A percentile compares a stretch with the other conserved stretches of the same genome.
Evolutionary conservation across 2,797 vertebrate species (phyloP).

Genomic region (Aotus griseimembra): DNA sequence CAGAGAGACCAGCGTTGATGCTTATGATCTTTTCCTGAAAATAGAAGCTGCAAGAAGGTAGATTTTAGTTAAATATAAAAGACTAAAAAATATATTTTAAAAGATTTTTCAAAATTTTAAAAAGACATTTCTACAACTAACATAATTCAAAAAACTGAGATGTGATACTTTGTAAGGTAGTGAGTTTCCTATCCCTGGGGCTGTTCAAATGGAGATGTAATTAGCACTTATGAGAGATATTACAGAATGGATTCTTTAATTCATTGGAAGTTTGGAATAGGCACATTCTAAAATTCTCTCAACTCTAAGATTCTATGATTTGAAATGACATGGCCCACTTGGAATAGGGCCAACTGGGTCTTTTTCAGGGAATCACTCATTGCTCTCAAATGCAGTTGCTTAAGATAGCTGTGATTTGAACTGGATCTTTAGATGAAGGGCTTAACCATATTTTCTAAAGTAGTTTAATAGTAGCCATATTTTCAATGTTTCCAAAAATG

Average conservation of each 20-base stretch:
- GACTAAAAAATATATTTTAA: neutral
- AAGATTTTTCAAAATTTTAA: neutral
- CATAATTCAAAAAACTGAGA: neutral
- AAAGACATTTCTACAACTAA: neutral
- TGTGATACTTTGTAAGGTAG: neutral
- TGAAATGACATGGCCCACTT: neutral
- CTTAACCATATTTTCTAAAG: constrained; percentile 53
- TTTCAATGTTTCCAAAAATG: constrained; percentile 40
- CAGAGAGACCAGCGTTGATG: neutral
- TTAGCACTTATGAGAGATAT: neutral
- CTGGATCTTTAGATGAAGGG: constrained; percentile 28
- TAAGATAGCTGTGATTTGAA: neutral
- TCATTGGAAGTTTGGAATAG: neutral
- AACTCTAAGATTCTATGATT: neutral
- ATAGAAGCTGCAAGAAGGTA: neutral
- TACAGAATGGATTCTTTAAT: neutral
- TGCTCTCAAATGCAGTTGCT: neutral
- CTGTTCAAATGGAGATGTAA: neutral
- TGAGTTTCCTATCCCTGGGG: neutral
- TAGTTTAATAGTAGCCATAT: constrained; percentile 41
- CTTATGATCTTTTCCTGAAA: neutral
- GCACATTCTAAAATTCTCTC: neutral
- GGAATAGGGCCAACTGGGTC: neutral
- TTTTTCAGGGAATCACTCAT: neutral
- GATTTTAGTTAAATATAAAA: neutral